Evolutionary conservation across 2,113 vertebrate species (phyloP), one percentile per base, ranked within the genome.

Genomic region (Verasper variegatus): DNA sequence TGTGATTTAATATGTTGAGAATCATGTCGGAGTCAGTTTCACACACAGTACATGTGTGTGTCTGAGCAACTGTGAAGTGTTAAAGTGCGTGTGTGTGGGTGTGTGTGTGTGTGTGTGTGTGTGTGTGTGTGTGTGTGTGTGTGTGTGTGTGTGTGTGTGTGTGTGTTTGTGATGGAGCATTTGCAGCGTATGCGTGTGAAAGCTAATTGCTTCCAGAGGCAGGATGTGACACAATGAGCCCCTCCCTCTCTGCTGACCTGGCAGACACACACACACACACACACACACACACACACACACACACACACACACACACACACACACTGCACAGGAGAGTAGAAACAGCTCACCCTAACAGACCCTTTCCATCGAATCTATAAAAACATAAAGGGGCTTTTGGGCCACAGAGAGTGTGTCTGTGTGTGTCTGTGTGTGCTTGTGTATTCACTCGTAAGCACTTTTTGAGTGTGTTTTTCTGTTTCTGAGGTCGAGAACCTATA

Each of bases 201-300:
- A 77, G 78, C 81, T 93, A 92, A 93, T 93, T 91, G 90, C 78
- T 93, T 93, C 90, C 92, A 93, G 91, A 93, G 71, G 58, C 85
- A 92, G 91, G 88, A 91, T 91, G 82, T 91, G 88, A 91, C 84
- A 87, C 26, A 27, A 78, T 42, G 40, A 87, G 79, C 66, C 59
- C 86, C 91, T 89, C 84, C 86, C 78, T 88, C 86, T 84, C 52
- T 89, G 88, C 92, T 90, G 88, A 89, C 82, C 86, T 86, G 84
- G 78, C 87, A 84, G 27, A 69, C 65, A n/a, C n/a, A n/a, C n/a
- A n/a, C n/a, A n/a, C n/a, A n/a, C n/a, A n/a, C n/a, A n/a, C n/a
- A n/a, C n/a, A n/a, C n/a, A n/a, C n/a, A n/a, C n/a, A n/a, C n/a
- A n/a, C n/a, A n/a, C n/a, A n/a, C n/a, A 85, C 61, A 78, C 76